Evolutionary conservation across 2,888 invertebrate species (phyloP).

Genomic region (Hydropsyche betteni): DNA sequence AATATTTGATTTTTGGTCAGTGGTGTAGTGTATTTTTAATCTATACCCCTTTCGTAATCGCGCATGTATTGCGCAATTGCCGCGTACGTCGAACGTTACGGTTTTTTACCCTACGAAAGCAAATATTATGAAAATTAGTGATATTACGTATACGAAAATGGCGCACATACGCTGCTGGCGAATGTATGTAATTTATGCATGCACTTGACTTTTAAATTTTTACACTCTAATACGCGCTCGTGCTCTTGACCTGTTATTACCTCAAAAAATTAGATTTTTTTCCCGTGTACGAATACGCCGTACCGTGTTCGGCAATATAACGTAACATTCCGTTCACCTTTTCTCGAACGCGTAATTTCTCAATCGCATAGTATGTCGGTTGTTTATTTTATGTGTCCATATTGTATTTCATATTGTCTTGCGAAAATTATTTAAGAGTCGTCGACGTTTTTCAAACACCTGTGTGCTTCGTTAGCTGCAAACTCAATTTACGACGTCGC

Average conservation of each 20-base stretch:
- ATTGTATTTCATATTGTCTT: too few species aligned
- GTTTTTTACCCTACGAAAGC: too few species aligned
- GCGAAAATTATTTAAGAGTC: too few species aligned
- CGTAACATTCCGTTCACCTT: background rate
- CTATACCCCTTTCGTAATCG: too few species aligned
- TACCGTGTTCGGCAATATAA: too few species aligned
- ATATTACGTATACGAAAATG: background rate
- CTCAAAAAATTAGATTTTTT: constrained; percentile 2
- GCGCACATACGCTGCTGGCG: background rate
- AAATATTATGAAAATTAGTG: constrained; percentile 14
- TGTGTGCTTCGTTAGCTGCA: constrained; percentile 14
- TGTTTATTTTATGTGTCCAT: too few species aligned
- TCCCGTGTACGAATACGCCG: background rate
- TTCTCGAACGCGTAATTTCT: background rate
- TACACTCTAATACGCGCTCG: constrained; percentile 1
- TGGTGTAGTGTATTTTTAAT: too few species aligned
- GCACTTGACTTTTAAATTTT: constrained; percentile 12
- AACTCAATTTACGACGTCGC: background rate
- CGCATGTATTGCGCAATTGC: too few species aligned
- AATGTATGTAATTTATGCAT: constrained; percentile 16
- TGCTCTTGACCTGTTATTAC: constrained; percentile 17
- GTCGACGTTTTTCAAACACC: background rate
- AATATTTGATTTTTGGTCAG: too few species aligned
- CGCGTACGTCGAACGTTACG: too few species aligned
- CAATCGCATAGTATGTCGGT: background rate